These are phyloP conservation scores for Tachysurus vachellii DNA, from an alignment of 2,113 vertebrate species.

Conservation along the genomic window DNA sequence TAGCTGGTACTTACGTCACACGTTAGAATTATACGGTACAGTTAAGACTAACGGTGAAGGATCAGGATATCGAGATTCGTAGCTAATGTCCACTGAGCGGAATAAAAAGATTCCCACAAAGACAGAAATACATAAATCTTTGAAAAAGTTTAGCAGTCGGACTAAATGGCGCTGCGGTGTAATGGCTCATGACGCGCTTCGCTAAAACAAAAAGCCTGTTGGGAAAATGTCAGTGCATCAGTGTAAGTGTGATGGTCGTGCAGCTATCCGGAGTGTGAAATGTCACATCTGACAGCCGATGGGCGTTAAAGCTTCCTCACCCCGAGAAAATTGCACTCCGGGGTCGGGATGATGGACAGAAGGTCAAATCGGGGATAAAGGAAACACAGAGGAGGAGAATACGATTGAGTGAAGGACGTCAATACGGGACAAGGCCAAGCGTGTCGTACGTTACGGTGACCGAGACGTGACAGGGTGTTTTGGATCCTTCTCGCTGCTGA, in stretches of 20 bases:
- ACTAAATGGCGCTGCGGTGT: background rate
- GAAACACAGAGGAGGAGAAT: slow-evolving; percentile 22
- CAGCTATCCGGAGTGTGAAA: slow-evolving; percentile 22
- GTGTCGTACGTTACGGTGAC: background rate
- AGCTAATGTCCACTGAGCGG: background rate
- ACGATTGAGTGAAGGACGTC: slow-evolving; percentile 1
- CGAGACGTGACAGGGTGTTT: slow-evolving; percentile 16
- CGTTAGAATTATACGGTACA: background rate
- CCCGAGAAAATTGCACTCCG: slow-evolving; percentile 30
- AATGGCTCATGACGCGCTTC: background rate
- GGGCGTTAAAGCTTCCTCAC: slow-evolving; percentile 20
- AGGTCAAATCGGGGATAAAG: slow-evolving; percentile 40
- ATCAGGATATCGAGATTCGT: background rate
- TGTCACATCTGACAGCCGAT: slow-evolving; percentile 43
- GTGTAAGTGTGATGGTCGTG: slow-evolving; percentile 18
- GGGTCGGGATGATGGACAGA: slow-evolving; percentile 42
- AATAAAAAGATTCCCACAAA: no score
- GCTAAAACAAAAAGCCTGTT: slow-evolving; percentile 24
- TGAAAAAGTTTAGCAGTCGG: background rate
- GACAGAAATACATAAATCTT: slow-evolving; percentile 19
- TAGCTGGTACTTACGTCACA: background rate
- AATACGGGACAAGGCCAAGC: background rate
- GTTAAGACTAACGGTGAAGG: background rate
- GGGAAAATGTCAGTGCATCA: slow-evolving; percentile 33
- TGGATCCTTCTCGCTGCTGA: background rate